Conservation (phyloP, 2,113 vertebrate genomes). For the Coracopsis vasa region DNA sequence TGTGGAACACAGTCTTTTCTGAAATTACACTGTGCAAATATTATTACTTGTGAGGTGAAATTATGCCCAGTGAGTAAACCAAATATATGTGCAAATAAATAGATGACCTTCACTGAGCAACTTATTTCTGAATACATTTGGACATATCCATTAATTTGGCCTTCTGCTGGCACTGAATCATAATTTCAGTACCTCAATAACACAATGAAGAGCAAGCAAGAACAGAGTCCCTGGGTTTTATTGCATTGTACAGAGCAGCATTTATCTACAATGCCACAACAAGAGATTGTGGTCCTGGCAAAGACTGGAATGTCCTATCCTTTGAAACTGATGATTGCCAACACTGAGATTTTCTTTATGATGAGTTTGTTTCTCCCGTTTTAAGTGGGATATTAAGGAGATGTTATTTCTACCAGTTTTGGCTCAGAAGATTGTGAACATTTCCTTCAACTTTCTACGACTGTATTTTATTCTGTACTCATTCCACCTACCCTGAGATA, state of each 20-base stretch:
- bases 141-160: not conserved
- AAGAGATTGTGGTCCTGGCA: not conserved
- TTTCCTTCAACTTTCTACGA: not conserved
- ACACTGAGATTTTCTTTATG: not conserved
- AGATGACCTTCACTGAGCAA: not conserved
- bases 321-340: not conserved
- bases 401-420: not conserved
- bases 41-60: not conserved
- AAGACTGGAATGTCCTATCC: not conserved
- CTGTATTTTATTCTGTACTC: not conserved
- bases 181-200: not conserved
- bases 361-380: not conserved
- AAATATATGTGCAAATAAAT: constrained; percentile 16
- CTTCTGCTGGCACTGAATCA: not conserved
- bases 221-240: not conserved
- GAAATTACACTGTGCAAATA: not conserved
- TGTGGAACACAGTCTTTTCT: not conserved
- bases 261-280: not conserved
- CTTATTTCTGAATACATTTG: not conserved
- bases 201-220: not conserved
- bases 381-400: not conserved
- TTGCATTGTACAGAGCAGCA: not conserved
- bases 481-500: not conserved
- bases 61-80: not conserved
- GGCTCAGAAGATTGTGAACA: not conserved